phyloP scores from a whole-genome alignment of 2,797 vertebrate species.

The Myoxocephalus aenaeus region DNA sequence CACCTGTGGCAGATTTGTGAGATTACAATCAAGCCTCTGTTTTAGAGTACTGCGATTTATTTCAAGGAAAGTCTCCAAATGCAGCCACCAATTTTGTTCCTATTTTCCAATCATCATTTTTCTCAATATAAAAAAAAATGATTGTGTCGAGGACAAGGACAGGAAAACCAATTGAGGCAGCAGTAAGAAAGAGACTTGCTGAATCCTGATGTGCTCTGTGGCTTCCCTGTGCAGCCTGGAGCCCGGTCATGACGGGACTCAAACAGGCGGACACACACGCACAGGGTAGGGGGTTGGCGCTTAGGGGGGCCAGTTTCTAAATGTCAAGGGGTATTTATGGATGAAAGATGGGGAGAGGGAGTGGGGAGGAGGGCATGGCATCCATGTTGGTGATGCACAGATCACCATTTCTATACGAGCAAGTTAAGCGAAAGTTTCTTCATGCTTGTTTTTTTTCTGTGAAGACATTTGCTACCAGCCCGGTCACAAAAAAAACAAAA shows the following conservation, averaged over 20 bases:
- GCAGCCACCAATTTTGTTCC: not conserved
- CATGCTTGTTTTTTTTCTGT: not conserved
- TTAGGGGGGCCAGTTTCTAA: slow-evolving; percentile 63
- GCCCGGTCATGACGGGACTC: slow-evolving; percentile 36
- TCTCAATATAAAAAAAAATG: slow-evolving; percentile 4
- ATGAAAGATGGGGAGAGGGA: slow-evolving; percentile 70
- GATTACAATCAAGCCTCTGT: not conserved
- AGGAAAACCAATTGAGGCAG: slow-evolving; percentile 23
- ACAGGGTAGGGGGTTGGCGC: slow-evolving; percentile 23
- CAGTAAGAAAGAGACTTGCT: slow-evolving; percentile 16
- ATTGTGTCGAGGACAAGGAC: slow-evolving; percentile 17
- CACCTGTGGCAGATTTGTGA: slow-evolving; percentile 4
- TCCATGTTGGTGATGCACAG: slow-evolving; percentile 34
- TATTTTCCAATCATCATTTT: slow-evolving; percentile 24
- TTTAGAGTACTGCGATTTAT: slow-evolving; percentile 8
- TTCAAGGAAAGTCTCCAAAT: slow-evolving; percentile 7
- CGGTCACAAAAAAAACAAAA: slow-evolving; percentile 16
- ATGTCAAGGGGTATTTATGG: slow-evolving; percentile 83
- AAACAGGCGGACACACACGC: slow-evolving; percentile 25
- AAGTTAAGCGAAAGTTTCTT: slow-evolving; percentile 13
- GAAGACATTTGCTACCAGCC: slow-evolving; percentile 16
- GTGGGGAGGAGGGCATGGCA: slow-evolving; percentile 34
- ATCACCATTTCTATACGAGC: slow-evolving; percentile 13
- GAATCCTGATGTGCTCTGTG: slow-evolving; percentile 49
- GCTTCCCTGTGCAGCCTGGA: slow-evolving; percentile 37